Evolutionary conservation across 2,113 vertebrate species (phyloP), one percentile per base, ranked within the genome.

Genomic region (Notarius lentiginosus): DNA sequence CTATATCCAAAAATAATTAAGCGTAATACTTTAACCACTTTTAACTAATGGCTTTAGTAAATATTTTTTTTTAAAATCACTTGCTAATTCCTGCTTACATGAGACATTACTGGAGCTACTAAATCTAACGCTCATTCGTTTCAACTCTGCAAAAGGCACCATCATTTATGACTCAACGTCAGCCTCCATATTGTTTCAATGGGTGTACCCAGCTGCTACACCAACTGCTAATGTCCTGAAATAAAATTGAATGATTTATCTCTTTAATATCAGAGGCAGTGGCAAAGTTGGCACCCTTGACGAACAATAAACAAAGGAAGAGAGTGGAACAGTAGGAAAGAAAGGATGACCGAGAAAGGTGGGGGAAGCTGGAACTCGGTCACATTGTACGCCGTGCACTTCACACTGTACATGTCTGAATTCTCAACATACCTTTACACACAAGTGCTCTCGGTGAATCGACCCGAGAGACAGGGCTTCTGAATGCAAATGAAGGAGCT

Each of bases 221-320:
- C 24, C 61, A 65, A 60, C 10, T 56, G 30, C 61, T 82, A 82
- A 49, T 83, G 82, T 17, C 30, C 47, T 30, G 24, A 83, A 84
- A 60, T 84, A 30, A 84, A 61, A 30, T n/a, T 76, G n/a, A 76
- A 47, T 49, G 83, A 60, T 73, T 84, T 58, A 60, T 61, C 83
- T 49, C 24, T 76, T 76, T 70, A 49, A 24, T 63, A 84, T 60
- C 22, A 17, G 9, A 47, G 5, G 68, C 30, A 60, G 1, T 60
- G 70, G 70, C 14, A 61, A 14, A 76, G 70, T 41, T 76, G 70
- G 55, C 58, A 63, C 56, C 63, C 58, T 63, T 63, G 53, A 53
- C 9, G 18, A 76, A 7, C 34, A 82, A 76, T 30, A 84, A 73
- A 75, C 66, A 84, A 34, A 84, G 24, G 53, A 22, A 88, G 5